A percentile compares a stretch with the other conserved stretches of the same genome.
Conservation (phyloP, 2,888 invertebrate species). For the Cephus sareptanus region DNA sequence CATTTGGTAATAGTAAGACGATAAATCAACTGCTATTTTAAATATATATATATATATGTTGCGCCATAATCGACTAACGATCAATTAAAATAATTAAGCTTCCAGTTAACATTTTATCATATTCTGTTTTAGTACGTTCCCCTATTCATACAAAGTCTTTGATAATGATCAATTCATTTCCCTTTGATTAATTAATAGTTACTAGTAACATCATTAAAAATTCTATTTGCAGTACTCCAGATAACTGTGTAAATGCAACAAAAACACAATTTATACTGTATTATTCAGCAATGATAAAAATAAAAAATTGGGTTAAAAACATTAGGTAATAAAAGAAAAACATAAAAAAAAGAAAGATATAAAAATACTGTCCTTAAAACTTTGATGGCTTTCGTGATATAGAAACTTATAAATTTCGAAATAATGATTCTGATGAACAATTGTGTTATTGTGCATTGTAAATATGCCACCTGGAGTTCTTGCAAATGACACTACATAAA, state of each 20-base stretch:
- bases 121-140: conserved; percentile 13
- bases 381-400: neutral
- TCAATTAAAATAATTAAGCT: conserved; percentile 8
- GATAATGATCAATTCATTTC: conserved; percentile 15
- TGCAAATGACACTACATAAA: neutral
- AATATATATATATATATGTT: neutral
- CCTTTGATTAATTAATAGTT: conserved; percentile 16
- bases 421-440: neutral
- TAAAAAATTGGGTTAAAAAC: neutral
- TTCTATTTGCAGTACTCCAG: conserved; percentile 8
- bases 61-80: conserved; percentile 1
- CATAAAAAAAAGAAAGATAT: neutral
- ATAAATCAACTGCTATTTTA: neutral
- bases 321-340: neutral
- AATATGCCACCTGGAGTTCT: neutral
- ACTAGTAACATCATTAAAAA: conserved; percentile 10
- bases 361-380: neutral
- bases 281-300: neutral
- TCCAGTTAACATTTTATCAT: neutral
- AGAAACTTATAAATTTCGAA: neutral
- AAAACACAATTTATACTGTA: neutral
- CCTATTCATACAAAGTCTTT: conserved; percentile 14
- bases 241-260: conserved; percentile 4
- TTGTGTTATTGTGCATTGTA: neutral
- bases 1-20: neutral